These are phyloP conservation scores for Bos taurus DNA, from an alignment of 2,113 vertebrate genomes.

Conservation along the genomic window ARS-UCD2.0 NC_037330.1:39276501-39277000, in stretches of 20 bases:
- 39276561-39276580: background rate
- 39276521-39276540: background rate
- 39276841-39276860: background rate
- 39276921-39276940: background rate
- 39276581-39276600: background rate
- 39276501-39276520: background rate
- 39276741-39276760: conserved; percentile 25
- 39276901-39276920: background rate
- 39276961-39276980: background rate
- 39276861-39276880: background rate
- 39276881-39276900: background rate
- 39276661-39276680: background rate
- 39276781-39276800: conserved; percentile 31
- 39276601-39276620: background rate
- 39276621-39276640: background rate
- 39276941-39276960: background rate
- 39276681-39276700: background rate
- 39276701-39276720: background rate
- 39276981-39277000: background rate
- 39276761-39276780: background rate
- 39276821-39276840: background rate
- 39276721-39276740: conserved; percentile 22
- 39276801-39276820: conserved; percentile 40
- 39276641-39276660: background rate
- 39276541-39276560: background rate